phyloP scores from a whole-genome alignment of 2,888 invertebrate species.

The Tridacna gigas region DNA sequence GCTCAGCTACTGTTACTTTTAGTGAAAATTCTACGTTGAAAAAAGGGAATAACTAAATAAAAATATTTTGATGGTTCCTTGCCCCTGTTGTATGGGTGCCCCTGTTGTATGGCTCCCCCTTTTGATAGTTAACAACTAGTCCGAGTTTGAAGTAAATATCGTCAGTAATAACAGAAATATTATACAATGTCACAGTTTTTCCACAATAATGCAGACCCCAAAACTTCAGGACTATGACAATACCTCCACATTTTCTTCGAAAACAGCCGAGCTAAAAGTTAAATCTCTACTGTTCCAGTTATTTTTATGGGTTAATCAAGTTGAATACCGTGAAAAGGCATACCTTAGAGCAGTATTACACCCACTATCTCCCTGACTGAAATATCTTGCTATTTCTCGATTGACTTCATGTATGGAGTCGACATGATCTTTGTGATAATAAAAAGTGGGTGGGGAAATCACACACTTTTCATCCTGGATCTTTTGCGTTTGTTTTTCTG shows the following conservation, averaged over 20 bases:
- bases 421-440: slow-evolving; percentile 71
- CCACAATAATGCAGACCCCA: too few relatives aligned
- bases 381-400: slow-evolving; percentile 76
- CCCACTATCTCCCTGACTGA: slow-evolving; percentile 60
- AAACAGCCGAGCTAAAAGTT: neutral
- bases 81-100: too few relatives aligned
- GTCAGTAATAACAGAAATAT: too few relatives aligned
- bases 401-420: slow-evolving; percentile 71
- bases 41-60: too few relatives aligned
- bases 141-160: too few relatives aligned
- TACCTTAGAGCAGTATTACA: slow-evolving; percentile 43
- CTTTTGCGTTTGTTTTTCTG: slow-evolving; percentile 57
- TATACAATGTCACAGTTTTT: too few relatives aligned
- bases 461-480: slow-evolving; percentile 73
- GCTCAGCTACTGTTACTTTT: too few relatives aligned
- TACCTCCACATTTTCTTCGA: neutral
- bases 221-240: neutral
- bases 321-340: neutral
- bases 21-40: too few relatives aligned
- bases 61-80: too few relatives aligned
- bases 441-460: slow-evolving; percentile 70
- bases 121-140: too few relatives aligned
- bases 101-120: too few relatives aligned
- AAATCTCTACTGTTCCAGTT: neutral
- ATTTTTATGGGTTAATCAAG: neutral